Conservation (phyloP, 1,140 invertebrate genomes). For the Monomorium pharaonis region DNA sequence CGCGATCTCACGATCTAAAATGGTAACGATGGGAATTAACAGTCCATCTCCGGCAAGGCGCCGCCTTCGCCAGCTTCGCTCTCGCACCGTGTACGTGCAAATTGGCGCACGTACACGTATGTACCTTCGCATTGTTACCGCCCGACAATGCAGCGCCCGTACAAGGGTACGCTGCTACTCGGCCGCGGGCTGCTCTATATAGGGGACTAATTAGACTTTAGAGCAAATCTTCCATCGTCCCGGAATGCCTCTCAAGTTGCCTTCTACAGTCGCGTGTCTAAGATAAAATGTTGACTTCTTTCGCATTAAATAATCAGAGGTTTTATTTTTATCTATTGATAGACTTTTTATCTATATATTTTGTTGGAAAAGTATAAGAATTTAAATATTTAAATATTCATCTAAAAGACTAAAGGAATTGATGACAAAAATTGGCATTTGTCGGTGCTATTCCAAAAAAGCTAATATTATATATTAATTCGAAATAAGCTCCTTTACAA, state of each 20-base stretch:
- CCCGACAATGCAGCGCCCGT: slow-evolving; percentile 7
- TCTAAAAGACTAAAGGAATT: too few relatives aligned
- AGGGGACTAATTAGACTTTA: slow-evolving; percentile 25
- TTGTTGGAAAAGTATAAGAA: too few relatives aligned
- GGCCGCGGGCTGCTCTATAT: slow-evolving; percentile 1
- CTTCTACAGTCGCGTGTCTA: not conserved
- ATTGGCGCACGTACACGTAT: not conserved
- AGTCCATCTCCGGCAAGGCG: slow-evolving; percentile 39
- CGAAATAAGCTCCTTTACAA: too few relatives aligned
- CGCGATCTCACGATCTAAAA: slow-evolving; percentile 77
- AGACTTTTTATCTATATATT: too few relatives aligned
- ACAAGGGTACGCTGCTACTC: not conserved
- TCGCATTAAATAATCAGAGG: not conserved
- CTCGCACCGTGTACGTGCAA: not conserved
- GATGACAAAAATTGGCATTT: too few relatives aligned
- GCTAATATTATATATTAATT: too few relatives aligned
- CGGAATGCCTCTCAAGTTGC: not conserved
- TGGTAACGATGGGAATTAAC: slow-evolving; percentile 74
- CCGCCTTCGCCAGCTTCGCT: not conserved
- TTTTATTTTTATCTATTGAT: too few relatives aligned
- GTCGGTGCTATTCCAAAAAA: too few relatives aligned
- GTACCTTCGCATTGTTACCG: slow-evolving; percentile 16
- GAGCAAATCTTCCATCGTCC: not conserved
- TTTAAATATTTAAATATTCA: too few relatives aligned
- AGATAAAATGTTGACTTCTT: not conserved